Percentiles rank a stretch among this genome's conserved stretches.
Conservation (phyloP, 2,888 invertebrate genomes). For the Parnassius glacialis region DNA sequence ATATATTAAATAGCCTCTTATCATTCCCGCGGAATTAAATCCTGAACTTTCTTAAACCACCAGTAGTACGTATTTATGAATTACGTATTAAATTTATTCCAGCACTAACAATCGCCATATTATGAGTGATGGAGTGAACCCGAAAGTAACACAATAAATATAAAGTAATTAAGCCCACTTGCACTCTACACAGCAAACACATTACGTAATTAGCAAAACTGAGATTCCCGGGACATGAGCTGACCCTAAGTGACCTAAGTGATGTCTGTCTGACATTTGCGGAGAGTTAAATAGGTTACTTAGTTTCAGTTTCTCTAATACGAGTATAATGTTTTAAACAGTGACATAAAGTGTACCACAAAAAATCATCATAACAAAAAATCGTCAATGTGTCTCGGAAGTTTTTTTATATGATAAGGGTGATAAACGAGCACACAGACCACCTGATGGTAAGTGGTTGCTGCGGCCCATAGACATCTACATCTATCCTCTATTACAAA, state of each 20-base stretch:
- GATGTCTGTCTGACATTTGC: conserved; percentile 16
- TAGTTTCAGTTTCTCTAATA: neutral
- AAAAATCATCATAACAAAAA: too few relatives aligned
- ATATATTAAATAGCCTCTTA: too few relatives aligned
- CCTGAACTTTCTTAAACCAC: too few relatives aligned
- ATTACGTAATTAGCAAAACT: conserved; percentile 20
- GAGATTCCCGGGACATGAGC: conserved; percentile 17
- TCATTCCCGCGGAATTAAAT: too few relatives aligned
- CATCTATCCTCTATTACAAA: too few relatives aligned
- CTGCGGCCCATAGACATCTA: too few relatives aligned
- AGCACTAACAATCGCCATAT: neutral
- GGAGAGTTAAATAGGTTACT: conserved; percentile 15
- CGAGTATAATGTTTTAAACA: conserved; percentile 1
- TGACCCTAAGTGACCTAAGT: conserved; percentile 21
- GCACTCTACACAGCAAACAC: conserved; percentile 19
- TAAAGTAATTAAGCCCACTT: conserved; percentile 14
- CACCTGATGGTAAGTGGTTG: too few relatives aligned
- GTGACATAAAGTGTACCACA: conserved; percentile 1
- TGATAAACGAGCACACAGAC: too few relatives aligned
- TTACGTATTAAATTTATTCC: too few relatives aligned
- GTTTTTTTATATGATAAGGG: too few relatives aligned
- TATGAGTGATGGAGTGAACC: neutral
- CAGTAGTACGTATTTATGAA: too few relatives aligned
- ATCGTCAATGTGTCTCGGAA: too few relatives aligned
- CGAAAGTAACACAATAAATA: conserved; percentile 6